A percentile compares a stretch with the other conserved stretches of the same genome.
Conservation (phyloP, 2,888 invertebrate species). For the Papilio protenor region DNA sequence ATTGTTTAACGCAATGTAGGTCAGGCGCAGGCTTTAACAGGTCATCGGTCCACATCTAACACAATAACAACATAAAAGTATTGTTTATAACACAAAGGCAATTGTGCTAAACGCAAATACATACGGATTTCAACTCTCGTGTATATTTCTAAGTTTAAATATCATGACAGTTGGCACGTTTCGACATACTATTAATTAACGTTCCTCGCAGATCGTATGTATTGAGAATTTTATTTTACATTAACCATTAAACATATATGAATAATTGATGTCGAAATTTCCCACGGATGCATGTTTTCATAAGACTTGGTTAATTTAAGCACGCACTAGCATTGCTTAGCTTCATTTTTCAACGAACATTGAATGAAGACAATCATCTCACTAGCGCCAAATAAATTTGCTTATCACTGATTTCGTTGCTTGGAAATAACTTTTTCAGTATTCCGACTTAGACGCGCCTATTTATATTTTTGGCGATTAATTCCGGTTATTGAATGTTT, state of each 20-base stretch:
- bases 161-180: conserved; percentile 38
- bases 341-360: conserved; percentile 4
- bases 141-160: conserved; percentile 58
- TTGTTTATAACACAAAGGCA: conserved; percentile 78
- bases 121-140: conserved; percentile 60
- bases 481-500: too few species aligned
- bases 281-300: conserved; percentile 19
- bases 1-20: conserved; percentile 34
- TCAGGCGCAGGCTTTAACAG: conserved; percentile 56
- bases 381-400: neutral
- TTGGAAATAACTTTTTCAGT: too few species aligned
- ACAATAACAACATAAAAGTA: conserved; percentile 77
- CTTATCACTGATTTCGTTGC: too few species aligned
- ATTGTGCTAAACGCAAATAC: conserved; percentile 66
- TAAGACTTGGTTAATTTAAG: conserved; percentile 7
- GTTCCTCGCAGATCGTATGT: conserved; percentile 19
- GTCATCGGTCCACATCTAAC: conserved; percentile 63
- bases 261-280: conserved; percentile 26
- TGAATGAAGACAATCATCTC: neutral
- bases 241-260: conserved; percentile 19
- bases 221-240: conserved; percentile 27
- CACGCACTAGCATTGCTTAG: neutral
- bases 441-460: too few species aligned
- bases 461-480: too few species aligned
- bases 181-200: conserved; percentile 26